A percentile compares a stretch with the other conserved stretches of the same genome.
phyloP scores from a whole-genome alignment of 1,140 invertebrate genomes.

The Psilanteris sp. region DNA sequence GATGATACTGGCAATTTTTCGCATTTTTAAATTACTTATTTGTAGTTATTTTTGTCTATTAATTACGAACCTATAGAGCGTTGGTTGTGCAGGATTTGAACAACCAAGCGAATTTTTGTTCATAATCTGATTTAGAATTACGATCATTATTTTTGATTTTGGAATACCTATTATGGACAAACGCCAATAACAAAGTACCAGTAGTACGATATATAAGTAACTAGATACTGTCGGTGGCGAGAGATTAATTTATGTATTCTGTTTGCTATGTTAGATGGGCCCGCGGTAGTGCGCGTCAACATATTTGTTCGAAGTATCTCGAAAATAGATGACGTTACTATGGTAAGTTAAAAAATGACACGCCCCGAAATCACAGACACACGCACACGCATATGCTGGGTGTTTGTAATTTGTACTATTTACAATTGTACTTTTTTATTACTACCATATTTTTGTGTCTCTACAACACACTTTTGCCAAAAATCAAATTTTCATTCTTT shows the following conservation, averaged over 20 bases:
- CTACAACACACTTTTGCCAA: not conserved
- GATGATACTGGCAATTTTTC: too few species aligned
- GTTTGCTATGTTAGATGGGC: conserved; percentile 88
- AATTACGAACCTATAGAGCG: too few species aligned
- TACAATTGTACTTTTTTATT: conserved; percentile 7
- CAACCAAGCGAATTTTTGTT: too few species aligned
- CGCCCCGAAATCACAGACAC: conserved; percentile 63
- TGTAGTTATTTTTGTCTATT: too few species aligned
- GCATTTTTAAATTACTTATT: too few species aligned
- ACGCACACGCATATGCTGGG: conserved; percentile 59
- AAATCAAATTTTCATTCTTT: conserved; percentile 2
- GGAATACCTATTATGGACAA: too few species aligned
- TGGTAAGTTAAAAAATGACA: conserved; percentile 88
- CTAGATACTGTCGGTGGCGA: conserved; percentile 55
- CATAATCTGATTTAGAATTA: too few species aligned
- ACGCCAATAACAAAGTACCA: conserved; percentile 25
- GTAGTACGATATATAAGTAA: conserved; percentile 50
- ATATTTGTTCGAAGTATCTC: conserved; percentile 98
- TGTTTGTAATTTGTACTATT: conserved; percentile 59
- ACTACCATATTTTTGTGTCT: conserved; percentile 12
- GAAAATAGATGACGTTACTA: conserved; percentile 99
- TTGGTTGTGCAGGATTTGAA: too few species aligned
- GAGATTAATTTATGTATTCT: conserved; percentile 77
- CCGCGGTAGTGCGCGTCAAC: conserved; percentile 95
- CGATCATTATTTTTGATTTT: too few species aligned